Evolutionary conservation across 2,797 vertebrate genomes (phyloP).

Genomic region (Cirrhinus molitorella): DNA sequence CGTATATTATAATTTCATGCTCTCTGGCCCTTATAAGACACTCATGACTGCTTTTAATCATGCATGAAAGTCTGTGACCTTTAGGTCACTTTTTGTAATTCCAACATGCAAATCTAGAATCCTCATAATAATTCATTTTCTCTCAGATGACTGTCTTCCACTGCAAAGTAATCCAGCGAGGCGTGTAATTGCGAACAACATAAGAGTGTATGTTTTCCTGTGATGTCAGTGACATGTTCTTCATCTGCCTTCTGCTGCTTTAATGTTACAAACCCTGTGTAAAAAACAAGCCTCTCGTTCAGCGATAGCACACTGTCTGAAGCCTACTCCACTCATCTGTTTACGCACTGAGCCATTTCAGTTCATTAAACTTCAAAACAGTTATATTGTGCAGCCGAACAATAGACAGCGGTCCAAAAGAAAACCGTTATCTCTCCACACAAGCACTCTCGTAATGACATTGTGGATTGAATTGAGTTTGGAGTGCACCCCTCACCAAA

Average conservation of each 20-base stretch:
- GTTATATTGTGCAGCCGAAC: slow-evolving; percentile 40
- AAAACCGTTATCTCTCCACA: slow-evolving; percentile 24
- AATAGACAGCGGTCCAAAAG: background rate
- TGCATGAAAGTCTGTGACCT: slow-evolving; percentile 38
- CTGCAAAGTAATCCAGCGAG: slow-evolving; percentile 71
- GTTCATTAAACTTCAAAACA: slow-evolving; percentile 50
- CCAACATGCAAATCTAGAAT: slow-evolving; percentile 62
- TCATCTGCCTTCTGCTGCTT: slow-evolving; percentile 13
- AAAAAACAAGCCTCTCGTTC: slow-evolving; percentile 3
- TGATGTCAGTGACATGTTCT: slow-evolving; percentile 50
- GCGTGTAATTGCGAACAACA: slow-evolving; percentile 75
- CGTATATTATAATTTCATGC: background rate
- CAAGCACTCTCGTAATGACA: slow-evolving; percentile 41
- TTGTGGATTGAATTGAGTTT: slow-evolving; percentile 62
- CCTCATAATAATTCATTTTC: slow-evolving; percentile 59
- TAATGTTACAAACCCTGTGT: background rate
- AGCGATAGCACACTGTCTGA: slow-evolving; percentile 20
- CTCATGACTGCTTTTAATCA: background rate
- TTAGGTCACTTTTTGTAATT: slow-evolving; percentile 63
- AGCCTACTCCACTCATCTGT: slow-evolving; percentile 30
- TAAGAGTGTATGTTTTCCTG: slow-evolving; percentile 48
- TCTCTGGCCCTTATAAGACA: slow-evolving; percentile 14
- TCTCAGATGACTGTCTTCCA: slow-evolving; percentile 58
- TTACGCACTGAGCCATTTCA: slow-evolving; percentile 15
- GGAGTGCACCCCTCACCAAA: slow-evolving; percentile 57